These are phyloP conservation scores for Bombus fervidus DNA, from an alignment of 1,140 invertebrate species.

Conservation along the genomic window DNA sequence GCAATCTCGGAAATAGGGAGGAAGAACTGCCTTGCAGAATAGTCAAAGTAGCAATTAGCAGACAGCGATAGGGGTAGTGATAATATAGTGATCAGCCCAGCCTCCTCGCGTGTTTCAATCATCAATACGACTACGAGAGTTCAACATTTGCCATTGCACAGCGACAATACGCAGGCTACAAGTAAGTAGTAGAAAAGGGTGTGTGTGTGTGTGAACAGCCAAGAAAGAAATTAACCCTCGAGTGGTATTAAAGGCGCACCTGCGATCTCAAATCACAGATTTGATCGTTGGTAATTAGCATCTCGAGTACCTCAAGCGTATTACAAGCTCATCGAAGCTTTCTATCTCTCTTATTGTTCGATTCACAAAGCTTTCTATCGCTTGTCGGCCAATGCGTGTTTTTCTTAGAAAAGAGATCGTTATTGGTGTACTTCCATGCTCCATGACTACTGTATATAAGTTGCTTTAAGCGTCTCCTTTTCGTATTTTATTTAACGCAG, in stretches of 20 bases:
- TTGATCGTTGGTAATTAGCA: background rate
- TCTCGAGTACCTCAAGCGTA: background rate
- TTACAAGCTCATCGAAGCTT: background rate
- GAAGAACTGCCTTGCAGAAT: constrained; percentile 10
- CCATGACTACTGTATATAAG: background rate
- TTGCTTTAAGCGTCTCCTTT: background rate
- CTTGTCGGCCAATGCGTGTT: background rate
- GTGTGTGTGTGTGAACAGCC: constrained; percentile 8
- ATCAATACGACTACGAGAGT: constrained; percentile 38
- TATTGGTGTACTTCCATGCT: background rate
- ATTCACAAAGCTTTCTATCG: background rate
- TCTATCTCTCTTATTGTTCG: background rate
- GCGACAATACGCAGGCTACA: constrained; percentile 50
- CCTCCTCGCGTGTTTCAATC: constrained; percentile 44
- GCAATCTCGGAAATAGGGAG: constrained; percentile 23
- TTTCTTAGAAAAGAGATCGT: background rate
- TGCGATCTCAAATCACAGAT: background rate
- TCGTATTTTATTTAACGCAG: background rate
- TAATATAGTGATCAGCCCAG: constrained; percentile 25
- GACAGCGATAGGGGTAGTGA: constrained; percentile 41
- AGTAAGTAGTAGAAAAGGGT: constrained; percentile 13
- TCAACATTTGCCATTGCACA: constrained; percentile 53
- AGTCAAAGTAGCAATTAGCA: constrained; percentile 36
- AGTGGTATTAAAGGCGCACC: constrained; percentile 37
- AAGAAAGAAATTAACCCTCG: constrained; percentile 52